Percentiles rank a stretch among this genome's conserved stretches.
Conservation (phyloP, 2,113 vertebrate genomes). For the Nycticryphes semicollaris region DNA sequence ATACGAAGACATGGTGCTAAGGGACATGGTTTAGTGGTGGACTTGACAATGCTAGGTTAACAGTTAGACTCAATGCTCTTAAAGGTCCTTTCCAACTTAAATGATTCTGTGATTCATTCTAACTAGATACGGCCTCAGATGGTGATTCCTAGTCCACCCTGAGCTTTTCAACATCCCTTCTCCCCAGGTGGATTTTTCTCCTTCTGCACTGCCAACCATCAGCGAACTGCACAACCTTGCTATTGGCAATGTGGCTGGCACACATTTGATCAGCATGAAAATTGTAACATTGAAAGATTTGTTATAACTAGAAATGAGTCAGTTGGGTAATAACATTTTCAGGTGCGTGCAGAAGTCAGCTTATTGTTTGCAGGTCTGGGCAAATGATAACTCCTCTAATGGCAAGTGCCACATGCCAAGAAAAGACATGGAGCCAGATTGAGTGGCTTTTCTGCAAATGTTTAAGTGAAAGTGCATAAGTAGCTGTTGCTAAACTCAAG, state of each 20-base stretch:
- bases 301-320: background rate
- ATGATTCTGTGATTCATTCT: background rate
- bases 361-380: background rate
- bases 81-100: background rate
- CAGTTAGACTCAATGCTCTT: background rate
- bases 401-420: background rate
- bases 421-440: background rate
- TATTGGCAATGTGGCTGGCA: background rate
- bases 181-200: background rate
- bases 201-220: background rate
- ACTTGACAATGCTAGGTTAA: background rate
- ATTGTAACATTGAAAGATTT: background rate
- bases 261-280: background rate
- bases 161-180: background rate
- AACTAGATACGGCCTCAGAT: background rate
- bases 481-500: background rate
- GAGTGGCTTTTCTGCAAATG: accelerated
- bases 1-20: background rate
- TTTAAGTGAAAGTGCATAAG: background rate
- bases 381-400: accelerated
- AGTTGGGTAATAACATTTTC: background rate
- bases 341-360: background rate
- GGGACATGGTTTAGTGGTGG: background rate
- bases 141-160: background rate
- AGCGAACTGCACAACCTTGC: background rate